Evolutionary conservation across 2,888 invertebrate species (phyloP).

Genomic region (Chrysina gloriosa): DNA sequence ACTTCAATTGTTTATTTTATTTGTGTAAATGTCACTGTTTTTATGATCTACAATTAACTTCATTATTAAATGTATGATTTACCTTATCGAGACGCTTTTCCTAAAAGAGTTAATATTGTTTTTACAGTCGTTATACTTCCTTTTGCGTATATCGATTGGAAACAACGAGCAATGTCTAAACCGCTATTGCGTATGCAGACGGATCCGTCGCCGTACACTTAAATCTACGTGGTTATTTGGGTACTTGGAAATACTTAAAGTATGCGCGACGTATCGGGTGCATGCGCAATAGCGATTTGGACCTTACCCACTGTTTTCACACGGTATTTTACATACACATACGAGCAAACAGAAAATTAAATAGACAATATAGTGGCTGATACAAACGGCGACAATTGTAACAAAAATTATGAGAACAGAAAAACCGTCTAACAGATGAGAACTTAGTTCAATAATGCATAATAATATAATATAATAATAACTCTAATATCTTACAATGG

Average conservation of each 20-base stretch:
- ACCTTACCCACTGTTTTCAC: not conserved
- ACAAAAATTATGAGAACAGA: constrained; percentile 2
- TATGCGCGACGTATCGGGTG: no score
- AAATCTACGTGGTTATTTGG: no score
- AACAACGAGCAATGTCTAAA: no score
- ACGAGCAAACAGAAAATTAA: not conserved
- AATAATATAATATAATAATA: no score
- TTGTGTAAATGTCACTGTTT: not conserved
- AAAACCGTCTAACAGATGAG: constrained; percentile 1
- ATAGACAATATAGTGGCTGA: not conserved
- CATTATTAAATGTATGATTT: not conserved
- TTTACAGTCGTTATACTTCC: no score
- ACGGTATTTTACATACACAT: not conserved
- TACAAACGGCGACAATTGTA: not conserved
- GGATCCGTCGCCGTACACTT: no score
- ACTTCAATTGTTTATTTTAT: not conserved
- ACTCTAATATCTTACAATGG: not conserved
- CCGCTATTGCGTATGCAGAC: no score
- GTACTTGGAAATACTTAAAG: no score
- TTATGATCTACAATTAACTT: not conserved
- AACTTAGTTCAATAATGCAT: not conserved
- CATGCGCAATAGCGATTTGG: not conserved
- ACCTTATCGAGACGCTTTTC: not conserved
- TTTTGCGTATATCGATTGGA: no score
- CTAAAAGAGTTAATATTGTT: not conserved